Evolutionary conservation across 2,797 vertebrate genomes (phyloP), one percentile per base, ranked within the genome.

Genomic region (Typhlichthys eigenmanni): DNA sequence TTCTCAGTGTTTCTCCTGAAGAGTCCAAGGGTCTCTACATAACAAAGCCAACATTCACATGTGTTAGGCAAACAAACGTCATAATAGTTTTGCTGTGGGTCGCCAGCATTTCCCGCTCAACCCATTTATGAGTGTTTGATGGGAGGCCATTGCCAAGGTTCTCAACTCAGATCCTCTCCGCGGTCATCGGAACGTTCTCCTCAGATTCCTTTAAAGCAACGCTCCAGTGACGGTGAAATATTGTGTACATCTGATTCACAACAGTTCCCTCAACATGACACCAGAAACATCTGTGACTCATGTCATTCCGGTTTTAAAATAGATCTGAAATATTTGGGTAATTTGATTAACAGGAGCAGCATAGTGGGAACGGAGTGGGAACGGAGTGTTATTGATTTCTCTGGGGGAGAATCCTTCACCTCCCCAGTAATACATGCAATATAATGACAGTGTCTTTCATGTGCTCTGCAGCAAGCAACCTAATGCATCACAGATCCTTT

Each of bases 401-500:
- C 85, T 46, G 54, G 82, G 87, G 86, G 83, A 84, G 72, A 86
- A 84, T 72, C 80, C 82, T 78, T 78, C 77, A 69, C 66, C 58
- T 81, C 67, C 60, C 71, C 55, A 63, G 84, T 73, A 72, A 78
- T 60, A 74, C 82, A 64, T 82, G 76, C 58, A 71, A 83, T 79
- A 74, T 47, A 43, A 79, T 69, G 47, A 76, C 76, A 72, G 72
- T 38, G 71, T 65, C 78, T 90, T 76, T 90, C 87, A 88, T 91
- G 86, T 85, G 68, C 65, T 83, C 60, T 78, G 85, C 61, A 19
- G 86, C 72, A 1, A 57, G 63, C 56, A 69, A 68, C 73, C 16
- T 92, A 92, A 92, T 91, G 78, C 74, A 9, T 84, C 80, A 68
- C 91, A 93, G 91, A 91, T 80, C 85, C 75, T 62, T 72, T 75